phyloP scores from a whole-genome alignment of 2,113 vertebrate genomes.

The Odobenus rosmarus region DNA sequence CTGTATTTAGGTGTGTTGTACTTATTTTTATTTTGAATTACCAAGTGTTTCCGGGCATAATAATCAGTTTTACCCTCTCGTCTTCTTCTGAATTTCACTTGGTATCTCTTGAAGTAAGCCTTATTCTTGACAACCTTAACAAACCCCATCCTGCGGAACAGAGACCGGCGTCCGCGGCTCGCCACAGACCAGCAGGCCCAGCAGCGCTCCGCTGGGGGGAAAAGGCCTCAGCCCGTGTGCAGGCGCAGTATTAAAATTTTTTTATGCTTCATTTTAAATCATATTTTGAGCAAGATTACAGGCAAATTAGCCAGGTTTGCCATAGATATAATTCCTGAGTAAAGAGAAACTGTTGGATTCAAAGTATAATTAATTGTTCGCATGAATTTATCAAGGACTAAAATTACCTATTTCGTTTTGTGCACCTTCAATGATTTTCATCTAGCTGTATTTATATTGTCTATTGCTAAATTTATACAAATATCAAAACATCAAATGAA shows the following conservation, averaged over 20 bases:
- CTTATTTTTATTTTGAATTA: no score
- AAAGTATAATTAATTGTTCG: conserved; percentile 27
- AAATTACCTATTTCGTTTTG: neutral
- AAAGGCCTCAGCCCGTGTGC: no score
- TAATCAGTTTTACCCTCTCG: no score
- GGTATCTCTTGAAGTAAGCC: no score
- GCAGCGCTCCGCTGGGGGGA: no score
- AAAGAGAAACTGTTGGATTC: neutral
- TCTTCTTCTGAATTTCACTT: no score
- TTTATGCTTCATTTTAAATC: conserved; percentile 41
- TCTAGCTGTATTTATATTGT: neutral
- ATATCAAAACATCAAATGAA: neutral
- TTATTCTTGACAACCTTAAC: no score
- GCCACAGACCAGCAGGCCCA: no score
- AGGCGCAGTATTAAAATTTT: neutral
- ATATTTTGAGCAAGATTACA: neutral
- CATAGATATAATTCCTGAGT: neutral
- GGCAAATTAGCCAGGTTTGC: neutral
- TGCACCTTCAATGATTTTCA: neutral
- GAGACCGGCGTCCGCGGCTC: no score
- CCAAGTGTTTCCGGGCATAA: no score
- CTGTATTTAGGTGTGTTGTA: no score
- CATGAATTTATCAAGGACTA: conserved; percentile 14
- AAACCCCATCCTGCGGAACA: no score
- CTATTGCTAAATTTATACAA: conserved; percentile 15